Percentiles rank a stretch among this genome's conserved stretches.
Conservation (phyloP, 2,113 vertebrate genomes). For the Taxidea taxus region DNA sequence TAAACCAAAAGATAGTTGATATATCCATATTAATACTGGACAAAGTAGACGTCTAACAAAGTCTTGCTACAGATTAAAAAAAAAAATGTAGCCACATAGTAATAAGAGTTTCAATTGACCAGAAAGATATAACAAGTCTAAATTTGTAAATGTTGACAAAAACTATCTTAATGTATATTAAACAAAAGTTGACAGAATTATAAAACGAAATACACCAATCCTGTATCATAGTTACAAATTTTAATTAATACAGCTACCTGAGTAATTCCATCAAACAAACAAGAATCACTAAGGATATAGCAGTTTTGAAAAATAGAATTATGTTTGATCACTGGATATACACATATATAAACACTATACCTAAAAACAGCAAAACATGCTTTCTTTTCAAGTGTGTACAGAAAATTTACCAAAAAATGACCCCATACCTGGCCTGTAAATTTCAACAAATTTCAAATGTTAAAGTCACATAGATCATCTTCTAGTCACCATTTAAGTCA, state of each 20-base stretch:
- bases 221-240: neutral
- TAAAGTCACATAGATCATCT: constrained; percentile 21
- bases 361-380: neutral
- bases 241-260: neutral
- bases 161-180: neutral
- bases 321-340: neutral
- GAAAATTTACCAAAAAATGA: neutral
- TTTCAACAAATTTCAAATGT: neutral
- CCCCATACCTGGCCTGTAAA: neutral
- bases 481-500: neutral
- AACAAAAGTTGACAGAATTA: neutral
- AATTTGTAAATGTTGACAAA: neutral
- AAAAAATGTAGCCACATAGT: neutral
- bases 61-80: neutral
- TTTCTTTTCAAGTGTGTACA: neutral
- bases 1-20: neutral
- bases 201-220: neutral
- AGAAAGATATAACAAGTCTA: neutral
- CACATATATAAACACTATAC: neutral
- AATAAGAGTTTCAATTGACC: neutral
- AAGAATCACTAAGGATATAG: neutral
- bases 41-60: neutral
- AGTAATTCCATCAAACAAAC: neutral
- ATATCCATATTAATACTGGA: neutral
- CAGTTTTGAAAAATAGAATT: neutral